Evolutionary conservation across 2,797 vertebrate species (phyloP), one percentile per base, ranked within the genome.

Genomic region (Amazonetta brasiliensis): DNA sequence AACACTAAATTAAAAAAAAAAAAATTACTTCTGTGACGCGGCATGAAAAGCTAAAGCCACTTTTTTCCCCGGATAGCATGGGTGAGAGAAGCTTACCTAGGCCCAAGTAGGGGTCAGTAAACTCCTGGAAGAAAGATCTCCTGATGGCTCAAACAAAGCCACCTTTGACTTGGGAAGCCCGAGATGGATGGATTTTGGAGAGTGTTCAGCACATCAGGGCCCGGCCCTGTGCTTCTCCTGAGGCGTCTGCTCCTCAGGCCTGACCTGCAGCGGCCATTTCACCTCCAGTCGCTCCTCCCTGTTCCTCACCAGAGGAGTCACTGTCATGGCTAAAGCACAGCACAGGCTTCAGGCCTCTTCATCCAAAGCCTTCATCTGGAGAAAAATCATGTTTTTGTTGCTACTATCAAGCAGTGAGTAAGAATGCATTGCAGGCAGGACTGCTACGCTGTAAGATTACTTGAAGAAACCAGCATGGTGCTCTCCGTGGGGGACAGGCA

Each of bases 201-300:
- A 69, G n/a, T 1, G 12, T 6, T n/a, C 54, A 44, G 55, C 18
- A 50, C 28, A 3, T 2, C 0, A 0, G 22, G 48, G 18, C 28
- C 60, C 58, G 56, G 2, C 15, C 21, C 60, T 37, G 75, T 1
- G 0, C 48, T 50, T 33, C 46, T 89, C 33, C 41, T 26, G 35
- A 59, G 44, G 31, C 33, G 64, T 20, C 59, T 37, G 50, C 26
- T 71, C 37, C 39, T 8, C 4, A 23, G 43, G 14, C 18, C 26
- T 86, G 87, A 33, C 35, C 72, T 52, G 0, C 0, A 6, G 9
- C 22, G 30, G 10, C 5, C 84, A 60, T 26, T 37, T 37, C 25
- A 62, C 54, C 73, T 26, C 71, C 64, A 56, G 19, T 52, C 31
- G 44, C 11, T 77, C 54, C 30, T 87, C 37, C 44, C 20, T 46